Base-by-base conservation (phyloP, 2,888 invertebrate species). In the Liposcelis brunnea region DNA sequence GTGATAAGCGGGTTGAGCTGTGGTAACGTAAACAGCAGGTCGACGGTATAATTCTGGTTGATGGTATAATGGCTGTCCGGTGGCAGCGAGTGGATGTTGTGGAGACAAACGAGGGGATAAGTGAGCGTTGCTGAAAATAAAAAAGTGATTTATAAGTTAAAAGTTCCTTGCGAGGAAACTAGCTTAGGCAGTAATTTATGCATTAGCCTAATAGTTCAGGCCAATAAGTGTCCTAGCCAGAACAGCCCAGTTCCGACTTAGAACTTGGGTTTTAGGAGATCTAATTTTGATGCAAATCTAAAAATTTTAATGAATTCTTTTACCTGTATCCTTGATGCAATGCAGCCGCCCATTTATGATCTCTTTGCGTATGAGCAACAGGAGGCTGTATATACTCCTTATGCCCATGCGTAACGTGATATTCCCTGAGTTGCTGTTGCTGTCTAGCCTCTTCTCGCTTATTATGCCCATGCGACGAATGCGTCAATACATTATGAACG, bases 1-100 rank as follows among this genome's bases (percentile, higher is more conserved):
- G 55, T 70, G 67, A n/a, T 50, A 45, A 19, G 69, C 68, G 44
- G 69, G 68, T 52, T 69, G 72, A 35, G 66, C 65, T 40, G 72
- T 71, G 42, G 79, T 76, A 36, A 79, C 78, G 59, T 80, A 80
- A 38, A 80, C 79, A 37, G 76, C 72, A 38, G 73, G 73, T 12
- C 74, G 70, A 52, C 75, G 72, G 63, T 75, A 82, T 52, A 75
- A 64, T 53, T 70, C 69, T 43, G 73, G 69, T 57, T 77, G 73
- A 54, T 73, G 72, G 58, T 75, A 75, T 31, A 75, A 66, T 21
- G 74, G 75, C 56, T 75, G 74, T 4, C 72, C 72, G 49, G 66
- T 63, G 33, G 56, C 56, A 16, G 65, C 63, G 42, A 67, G 55
- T n/a, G 63, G 65, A 63, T 68, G 65, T 60, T 72, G 61, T 52